These are phyloP conservation scores for Hyla sarda DNA, from an alignment of 2,113 vertebrate genomes.

Conservation along the genomic window DNA sequence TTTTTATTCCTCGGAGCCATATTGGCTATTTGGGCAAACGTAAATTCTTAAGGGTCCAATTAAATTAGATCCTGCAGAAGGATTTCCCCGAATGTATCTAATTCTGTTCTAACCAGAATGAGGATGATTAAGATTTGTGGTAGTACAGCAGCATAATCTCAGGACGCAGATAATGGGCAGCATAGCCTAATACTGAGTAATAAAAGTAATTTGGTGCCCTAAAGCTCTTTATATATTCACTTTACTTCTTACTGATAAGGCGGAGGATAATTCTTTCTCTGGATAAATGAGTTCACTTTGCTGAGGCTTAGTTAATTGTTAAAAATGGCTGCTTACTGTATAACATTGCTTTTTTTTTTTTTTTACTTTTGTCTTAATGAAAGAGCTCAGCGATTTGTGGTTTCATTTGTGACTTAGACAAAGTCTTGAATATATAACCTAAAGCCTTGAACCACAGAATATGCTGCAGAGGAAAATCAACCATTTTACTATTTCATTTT, in stretches of 20 bases:
- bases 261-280: slow-evolving; percentile 42
- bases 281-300: slow-evolving; percentile 49
- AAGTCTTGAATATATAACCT: not conserved
- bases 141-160: slow-evolving; percentile 62
- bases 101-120: slow-evolving; percentile 59
- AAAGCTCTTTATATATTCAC: slow-evolving; percentile 63
- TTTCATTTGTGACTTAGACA: not conserved
- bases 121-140: slow-evolving; percentile 63
- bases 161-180: slow-evolving; percentile 57
- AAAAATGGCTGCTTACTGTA: slow-evolving; percentile 30
- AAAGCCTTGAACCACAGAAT: not conserved
- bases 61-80: slow-evolving; percentile 53
- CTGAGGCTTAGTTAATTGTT: slow-evolving; percentile 40
- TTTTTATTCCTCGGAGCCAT: not conserved
- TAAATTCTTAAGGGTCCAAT: slow-evolving; percentile 63
- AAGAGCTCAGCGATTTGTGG: slow-evolving; percentile 3
- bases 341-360: not conserved
- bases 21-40: slow-evolving; percentile 17
- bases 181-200: slow-evolving; percentile 62
- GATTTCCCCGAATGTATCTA: slow-evolving; percentile 64
- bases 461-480: not conserved
- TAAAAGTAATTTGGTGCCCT: slow-evolving; percentile 64
- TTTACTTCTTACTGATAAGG: slow-evolving; percentile 51
- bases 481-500: no score
- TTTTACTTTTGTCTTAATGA: slow-evolving; percentile 11